phyloP scores from a whole-genome alignment of 2,113 vertebrate genomes.

The Lipophrys pholis region DNA sequence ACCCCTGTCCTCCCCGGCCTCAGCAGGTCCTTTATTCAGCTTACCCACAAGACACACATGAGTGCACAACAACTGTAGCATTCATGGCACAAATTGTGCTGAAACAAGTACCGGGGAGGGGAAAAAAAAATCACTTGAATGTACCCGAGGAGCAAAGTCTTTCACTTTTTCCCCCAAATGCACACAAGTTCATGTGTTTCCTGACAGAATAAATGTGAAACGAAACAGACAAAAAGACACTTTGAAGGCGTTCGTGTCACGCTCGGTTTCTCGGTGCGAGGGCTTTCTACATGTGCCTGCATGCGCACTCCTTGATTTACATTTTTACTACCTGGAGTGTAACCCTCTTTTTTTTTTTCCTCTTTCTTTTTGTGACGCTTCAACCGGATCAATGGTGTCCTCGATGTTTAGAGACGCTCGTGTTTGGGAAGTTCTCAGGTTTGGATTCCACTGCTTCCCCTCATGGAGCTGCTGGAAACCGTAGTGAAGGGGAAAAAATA shows the following conservation, averaged over 20 bases:
- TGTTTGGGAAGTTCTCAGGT: no score
- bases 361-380: no score
- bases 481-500: background rate
- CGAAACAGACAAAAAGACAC: constrained; percentile 21
- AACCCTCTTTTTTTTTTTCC: no score
- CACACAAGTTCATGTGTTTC: constrained; percentile 14
- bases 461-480: background rate
- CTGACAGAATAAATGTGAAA: constrained; percentile 31
- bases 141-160: background rate
- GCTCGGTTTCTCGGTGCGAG: constrained; percentile 22
- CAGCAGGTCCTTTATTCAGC: constrained; percentile 41
- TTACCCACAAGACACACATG: constrained; percentile 29
- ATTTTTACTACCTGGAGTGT: background rate
- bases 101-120: background rate
- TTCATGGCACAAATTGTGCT: constrained; percentile 23
- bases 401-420: no score
- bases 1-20: constrained; percentile 32
- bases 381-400: no score
- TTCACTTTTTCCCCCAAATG: constrained; percentile 19
- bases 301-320: constrained; percentile 8
- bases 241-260: constrained; percentile 13
- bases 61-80: constrained; percentile 1
- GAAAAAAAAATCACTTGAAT: constrained; percentile 19
- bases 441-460: background rate
- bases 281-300: constrained; percentile 15